Conservation (phyloP, 2,797 vertebrate genomes). For the Phalanger gymnotis region DNA sequence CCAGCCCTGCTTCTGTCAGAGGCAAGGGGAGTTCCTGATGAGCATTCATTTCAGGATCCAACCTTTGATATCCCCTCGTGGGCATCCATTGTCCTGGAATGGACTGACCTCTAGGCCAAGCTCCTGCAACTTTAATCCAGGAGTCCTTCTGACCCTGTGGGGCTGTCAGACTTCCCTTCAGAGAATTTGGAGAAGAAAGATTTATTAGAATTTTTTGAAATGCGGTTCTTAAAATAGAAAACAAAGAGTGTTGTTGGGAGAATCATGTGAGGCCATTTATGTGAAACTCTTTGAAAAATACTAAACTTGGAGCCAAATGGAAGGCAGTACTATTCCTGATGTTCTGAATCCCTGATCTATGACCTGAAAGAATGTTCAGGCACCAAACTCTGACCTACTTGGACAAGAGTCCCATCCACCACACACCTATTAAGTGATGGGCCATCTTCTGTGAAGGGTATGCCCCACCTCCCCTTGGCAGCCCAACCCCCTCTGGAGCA, state of each 20-base stretch:
- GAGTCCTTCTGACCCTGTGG: neutral
- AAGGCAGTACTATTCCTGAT: neutral
- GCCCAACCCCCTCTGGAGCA: neutral
- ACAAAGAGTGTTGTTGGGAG: neutral
- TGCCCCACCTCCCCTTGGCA: neutral
- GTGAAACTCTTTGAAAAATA: neutral
- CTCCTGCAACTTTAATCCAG: neutral
- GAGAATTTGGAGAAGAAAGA: neutral
- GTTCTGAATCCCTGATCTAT: neutral
- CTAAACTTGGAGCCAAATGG: neutral
- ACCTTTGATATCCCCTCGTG: neutral
- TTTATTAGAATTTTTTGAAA: neutral
- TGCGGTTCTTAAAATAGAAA: constrained; percentile 34
- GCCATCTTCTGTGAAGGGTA: no score
- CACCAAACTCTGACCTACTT: neutral
- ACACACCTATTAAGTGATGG: neutral
- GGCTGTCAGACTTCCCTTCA: neutral
- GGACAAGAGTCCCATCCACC: neutral
- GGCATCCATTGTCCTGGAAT: neutral
- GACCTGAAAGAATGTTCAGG: neutral
- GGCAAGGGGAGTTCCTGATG: accelerated
- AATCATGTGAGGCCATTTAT: neutral
- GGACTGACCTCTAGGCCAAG: neutral
- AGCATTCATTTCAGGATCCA: neutral
- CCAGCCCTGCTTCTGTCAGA: neutral